Conservation (phyloP, 2,113 vertebrate species). For the human region DNA sequence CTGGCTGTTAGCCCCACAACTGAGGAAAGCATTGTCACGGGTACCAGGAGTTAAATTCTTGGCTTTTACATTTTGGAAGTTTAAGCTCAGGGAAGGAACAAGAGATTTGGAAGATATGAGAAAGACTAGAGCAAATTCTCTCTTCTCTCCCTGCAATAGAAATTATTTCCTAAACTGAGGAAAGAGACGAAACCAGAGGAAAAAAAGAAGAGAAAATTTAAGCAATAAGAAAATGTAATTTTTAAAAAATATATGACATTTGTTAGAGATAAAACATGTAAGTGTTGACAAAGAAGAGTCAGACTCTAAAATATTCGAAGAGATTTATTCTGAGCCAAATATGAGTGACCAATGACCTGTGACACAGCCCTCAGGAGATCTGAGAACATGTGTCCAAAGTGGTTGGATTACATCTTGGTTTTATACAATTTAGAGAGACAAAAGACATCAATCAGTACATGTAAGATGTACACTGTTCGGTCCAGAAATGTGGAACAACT, state of each 20-base stretch:
- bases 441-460: too few species aligned
- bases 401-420: too few species aligned
- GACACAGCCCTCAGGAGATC: too few species aligned
- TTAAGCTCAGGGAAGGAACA: background rate
- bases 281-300: too few species aligned
- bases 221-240: background rate
- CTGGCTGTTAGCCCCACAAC: background rate
- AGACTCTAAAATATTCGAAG: too few species aligned
- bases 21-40: background rate
- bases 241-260: background rate
- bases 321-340: too few species aligned
- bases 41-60: background rate
- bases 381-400: too few species aligned
- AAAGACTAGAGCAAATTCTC: background rate
- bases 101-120: background rate
- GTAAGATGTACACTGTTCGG: too few species aligned
- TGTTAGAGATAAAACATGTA: background rate
- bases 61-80: background rate
- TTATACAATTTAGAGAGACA: too few species aligned
- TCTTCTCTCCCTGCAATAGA: background rate
- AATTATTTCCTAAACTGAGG: background rate
- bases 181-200: background rate
- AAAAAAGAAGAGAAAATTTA: background rate
- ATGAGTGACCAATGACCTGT: too few species aligned
- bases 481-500: too few species aligned